Percentiles rank a stretch among this genome's conserved stretches.
Conservation (phyloP, 2,113 vertebrate genomes). For the Sitta europaea region DNA sequence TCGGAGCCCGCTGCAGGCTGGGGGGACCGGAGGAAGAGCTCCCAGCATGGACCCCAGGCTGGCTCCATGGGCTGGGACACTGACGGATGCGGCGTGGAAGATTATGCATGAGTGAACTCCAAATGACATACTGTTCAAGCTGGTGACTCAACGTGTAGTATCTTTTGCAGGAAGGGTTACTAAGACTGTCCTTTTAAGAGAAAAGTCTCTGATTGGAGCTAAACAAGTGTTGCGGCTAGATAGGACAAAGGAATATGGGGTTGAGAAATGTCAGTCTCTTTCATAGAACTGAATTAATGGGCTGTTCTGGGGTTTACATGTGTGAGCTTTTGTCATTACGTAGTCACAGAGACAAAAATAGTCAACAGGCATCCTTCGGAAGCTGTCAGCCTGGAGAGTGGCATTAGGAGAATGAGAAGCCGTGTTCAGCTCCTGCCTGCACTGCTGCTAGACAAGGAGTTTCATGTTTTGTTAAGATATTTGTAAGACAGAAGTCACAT, state of each 20-base stretch:
- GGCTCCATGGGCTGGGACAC: no score
- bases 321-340: neutral
- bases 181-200: neutral
- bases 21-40: rapidly evolving
- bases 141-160: rapidly evolving
- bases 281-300: neutral
- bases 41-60: rapidly evolving
- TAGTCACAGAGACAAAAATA: neutral
- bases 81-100: neutral
- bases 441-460: neutral
- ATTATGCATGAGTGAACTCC: neutral
- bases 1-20: neutral
- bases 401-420: neutral
- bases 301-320: neutral
- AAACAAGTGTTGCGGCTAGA: neutral
- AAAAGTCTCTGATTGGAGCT: neutral
- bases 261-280: neutral
- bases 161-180: neutral
- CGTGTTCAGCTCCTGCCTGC: rapidly evolving
- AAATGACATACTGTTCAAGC: neutral
- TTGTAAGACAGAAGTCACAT: neutral
- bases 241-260: neutral
- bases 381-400: neutral
- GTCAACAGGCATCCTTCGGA: neutral
- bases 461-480: neutral